A percentile compares a stretch with the other conserved stretches of the same genome.
These are phyloP conservation scores for Alectoris magna DNA, from an alignment of 2,797 vertebrate species.

Conservation along the genomic window DNA sequence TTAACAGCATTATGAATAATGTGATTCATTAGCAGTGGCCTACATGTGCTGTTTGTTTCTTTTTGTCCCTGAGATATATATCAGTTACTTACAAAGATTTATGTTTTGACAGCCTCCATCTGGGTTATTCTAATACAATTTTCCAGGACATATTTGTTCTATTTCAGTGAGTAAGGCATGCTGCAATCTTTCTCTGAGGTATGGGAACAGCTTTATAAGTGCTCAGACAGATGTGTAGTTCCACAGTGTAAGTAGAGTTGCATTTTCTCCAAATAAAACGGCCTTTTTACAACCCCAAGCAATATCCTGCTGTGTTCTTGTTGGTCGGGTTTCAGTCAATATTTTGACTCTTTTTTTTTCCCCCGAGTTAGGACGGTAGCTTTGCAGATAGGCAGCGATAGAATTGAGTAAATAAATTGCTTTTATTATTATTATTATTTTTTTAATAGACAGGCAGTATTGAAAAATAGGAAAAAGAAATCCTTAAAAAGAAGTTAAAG, in stretches of 20 bases:
- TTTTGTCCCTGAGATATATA: background rate
- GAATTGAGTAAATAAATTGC: background rate
- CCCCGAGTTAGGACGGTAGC: background rate
- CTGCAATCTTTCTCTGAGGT: background rate
- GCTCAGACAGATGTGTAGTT: background rate
- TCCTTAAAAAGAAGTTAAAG: background rate
- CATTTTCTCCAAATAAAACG: background rate
- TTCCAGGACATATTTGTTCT: background rate
- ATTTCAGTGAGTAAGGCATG: background rate
- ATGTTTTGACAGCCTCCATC: background rate
- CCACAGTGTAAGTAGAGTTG: background rate
- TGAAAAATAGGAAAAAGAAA: background rate
- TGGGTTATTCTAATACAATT: background rate
- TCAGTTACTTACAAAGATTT: slow-evolving; percentile 1
- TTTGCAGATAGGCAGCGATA: background rate
- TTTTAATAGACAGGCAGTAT: too few species aligned
- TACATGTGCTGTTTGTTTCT: slow-evolving; percentile 7
- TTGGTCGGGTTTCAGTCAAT: background rate
- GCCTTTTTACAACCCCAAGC: background rate
- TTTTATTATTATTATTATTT: too few species aligned
- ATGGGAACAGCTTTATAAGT: background rate
- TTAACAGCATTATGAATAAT: slow-evolving; percentile 46
- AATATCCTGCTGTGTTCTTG: background rate
- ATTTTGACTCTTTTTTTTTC: background rate
- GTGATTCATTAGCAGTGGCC: slow-evolving; percentile 20